These are phyloP conservation scores for Drosophila arawakana DNA, from an alignment of 1,140 invertebrate genomes.

Conservation along the genomic window DNA sequence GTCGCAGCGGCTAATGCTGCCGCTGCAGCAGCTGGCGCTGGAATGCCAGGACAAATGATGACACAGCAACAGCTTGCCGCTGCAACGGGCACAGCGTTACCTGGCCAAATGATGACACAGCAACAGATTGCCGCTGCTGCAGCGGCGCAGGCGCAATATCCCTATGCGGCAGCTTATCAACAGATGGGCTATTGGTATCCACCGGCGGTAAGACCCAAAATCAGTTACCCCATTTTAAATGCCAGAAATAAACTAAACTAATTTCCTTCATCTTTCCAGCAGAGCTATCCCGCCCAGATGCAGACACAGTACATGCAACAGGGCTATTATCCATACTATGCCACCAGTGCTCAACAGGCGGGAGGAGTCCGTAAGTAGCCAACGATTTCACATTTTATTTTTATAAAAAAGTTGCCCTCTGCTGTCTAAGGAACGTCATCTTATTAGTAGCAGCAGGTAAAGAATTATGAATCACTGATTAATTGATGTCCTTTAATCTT, in stretches of 20 bases:
- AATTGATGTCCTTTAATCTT: background rate
- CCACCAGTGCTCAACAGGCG: constrained; percentile 83
- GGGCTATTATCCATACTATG: constrained; percentile 86
- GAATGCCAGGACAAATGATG: constrained; percentile 76
- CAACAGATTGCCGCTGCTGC: constrained; percentile 83
- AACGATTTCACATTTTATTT: no score
- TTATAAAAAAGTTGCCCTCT: background rate
- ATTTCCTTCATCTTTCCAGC: constrained; percentile 30
- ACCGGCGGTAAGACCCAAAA: constrained; percentile 73
- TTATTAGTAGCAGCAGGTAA: no score
- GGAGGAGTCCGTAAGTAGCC: constrained; percentile 73
- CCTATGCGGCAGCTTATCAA: constrained; percentile 87
- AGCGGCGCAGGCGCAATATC: constrained; percentile 86
- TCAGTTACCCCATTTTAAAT: background rate
- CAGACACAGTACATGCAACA: constrained; percentile 89
- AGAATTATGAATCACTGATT: no score
- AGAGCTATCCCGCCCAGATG: constrained; percentile 86
- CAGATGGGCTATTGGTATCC: constrained; percentile 94
- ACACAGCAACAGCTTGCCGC: constrained; percentile 76
- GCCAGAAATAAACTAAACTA: background rate
- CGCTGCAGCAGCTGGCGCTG: constrained; percentile 69
- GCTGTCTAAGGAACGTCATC: background rate
- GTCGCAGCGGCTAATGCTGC: constrained; percentile 75
- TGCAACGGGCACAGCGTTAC: constrained; percentile 69
- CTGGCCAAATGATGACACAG: constrained; percentile 76